Evolutionary conservation across 2,113 vertebrate species (phyloP).

Genomic region (Trematocara nigrifrons): DNA sequence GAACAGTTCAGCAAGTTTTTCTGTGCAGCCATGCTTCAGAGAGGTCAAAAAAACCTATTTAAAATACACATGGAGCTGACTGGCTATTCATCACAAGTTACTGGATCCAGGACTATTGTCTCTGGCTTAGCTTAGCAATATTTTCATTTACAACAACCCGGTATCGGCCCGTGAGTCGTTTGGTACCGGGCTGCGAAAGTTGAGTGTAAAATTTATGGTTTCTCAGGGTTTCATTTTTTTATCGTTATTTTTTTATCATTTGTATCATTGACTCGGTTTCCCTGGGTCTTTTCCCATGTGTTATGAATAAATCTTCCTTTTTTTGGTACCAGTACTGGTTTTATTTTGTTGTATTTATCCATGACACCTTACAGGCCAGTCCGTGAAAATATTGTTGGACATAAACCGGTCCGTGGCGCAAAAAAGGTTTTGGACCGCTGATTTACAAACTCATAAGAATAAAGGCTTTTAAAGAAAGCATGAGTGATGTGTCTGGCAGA

Average conservation of each 20-base stretch:
- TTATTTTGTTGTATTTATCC: background rate
- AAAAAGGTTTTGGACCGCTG: background rate
- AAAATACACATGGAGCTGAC: background rate
- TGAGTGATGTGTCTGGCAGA: background rate
- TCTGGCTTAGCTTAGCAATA: background rate
- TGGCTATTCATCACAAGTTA: background rate
- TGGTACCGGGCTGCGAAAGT: background rate
- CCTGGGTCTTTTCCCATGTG: background rate
- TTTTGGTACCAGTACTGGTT: background rate
- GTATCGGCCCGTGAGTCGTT: accelerated
- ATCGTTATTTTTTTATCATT: background rate
- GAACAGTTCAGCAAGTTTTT: background rate
- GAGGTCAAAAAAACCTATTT: background rate
- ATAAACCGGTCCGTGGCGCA: background rate
- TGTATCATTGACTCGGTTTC: background rate
- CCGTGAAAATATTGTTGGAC: background rate
- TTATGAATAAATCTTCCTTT: background rate
- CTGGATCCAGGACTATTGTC: background rate
- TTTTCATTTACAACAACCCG: background rate
- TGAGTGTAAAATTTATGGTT: background rate
- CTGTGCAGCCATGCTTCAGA: background rate
- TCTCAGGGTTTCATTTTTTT: background rate
- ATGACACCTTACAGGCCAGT: background rate
- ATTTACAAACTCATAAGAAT: background rate
- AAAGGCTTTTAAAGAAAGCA: background rate